These are phyloP conservation scores for Mayetiola destructor DNA, from an alignment of 2,888 invertebrate species.

Conservation along the genomic window DNA sequence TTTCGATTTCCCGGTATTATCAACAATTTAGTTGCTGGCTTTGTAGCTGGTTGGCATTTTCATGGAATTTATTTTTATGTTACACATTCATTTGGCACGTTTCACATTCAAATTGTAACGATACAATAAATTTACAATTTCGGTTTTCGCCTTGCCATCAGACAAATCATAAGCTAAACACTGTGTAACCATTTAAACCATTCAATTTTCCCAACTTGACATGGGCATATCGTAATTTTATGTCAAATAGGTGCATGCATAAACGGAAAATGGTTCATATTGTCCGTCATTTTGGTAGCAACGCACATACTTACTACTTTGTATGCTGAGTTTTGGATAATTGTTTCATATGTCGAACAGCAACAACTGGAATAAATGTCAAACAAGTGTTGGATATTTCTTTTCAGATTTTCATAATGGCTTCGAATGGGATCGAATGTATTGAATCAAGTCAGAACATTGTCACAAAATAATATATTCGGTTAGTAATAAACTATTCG, in stretches of 20 bases:
- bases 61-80: constrained; percentile 4
- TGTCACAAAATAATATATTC: too few species aligned
- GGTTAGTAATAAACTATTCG: too few species aligned
- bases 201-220: not conserved
- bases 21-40: too few species aligned
- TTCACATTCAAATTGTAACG: constrained; percentile 3
- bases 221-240: not conserved
- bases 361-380: not conserved
- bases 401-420: too few species aligned
- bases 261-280: not conserved
- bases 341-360: not conserved
- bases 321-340: too few species aligned
- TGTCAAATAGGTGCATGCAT: too few species aligned
- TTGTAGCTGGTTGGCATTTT: too few species aligned
- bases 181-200: not conserved
- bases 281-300: too few species aligned
- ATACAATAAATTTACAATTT: not conserved
- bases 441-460: too few species aligned
- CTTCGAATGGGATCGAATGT: too few species aligned
- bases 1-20: too few species aligned
- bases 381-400: not conserved
- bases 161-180: not conserved
- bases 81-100: not conserved
- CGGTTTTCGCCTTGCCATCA: not conserved
- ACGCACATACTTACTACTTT: too few species aligned